A percentile compares a stretch with the other conserved stretches of the same genome.
Conservation (phyloP, 2,888 invertebrate species). For the Masnerella sp. region DNA sequence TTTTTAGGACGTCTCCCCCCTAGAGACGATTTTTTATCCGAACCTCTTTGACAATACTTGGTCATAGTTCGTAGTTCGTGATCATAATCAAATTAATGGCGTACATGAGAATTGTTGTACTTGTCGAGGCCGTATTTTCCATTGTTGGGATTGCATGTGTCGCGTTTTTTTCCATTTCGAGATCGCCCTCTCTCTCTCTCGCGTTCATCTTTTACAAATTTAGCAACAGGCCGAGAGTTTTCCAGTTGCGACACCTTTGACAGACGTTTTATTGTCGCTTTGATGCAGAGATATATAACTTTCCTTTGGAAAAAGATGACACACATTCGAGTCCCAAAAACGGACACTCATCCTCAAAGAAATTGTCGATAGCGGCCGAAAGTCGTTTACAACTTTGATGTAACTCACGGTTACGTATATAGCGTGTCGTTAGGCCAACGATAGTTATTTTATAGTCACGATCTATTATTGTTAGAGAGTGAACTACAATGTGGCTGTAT, state of each 20-base stretch:
- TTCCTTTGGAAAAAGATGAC: too few species aligned
- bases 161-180: conserved; percentile 37
- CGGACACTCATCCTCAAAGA: background rate
- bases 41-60: conserved; percentile 28
- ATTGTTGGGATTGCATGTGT: conserved; percentile 48
- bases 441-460: conserved; percentile 28
- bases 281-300: background rate
- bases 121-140: conserved; percentile 55
- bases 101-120: conserved; percentile 49
- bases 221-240: conserved; percentile 35
- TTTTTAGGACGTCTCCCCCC: too few species aligned
- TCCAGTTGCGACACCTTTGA: conserved; percentile 35
- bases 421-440: background rate
- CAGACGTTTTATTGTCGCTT: too few species aligned
- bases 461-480: conserved; percentile 27
- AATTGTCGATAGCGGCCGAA: too few species aligned
- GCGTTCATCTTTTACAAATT: conserved; percentile 44
- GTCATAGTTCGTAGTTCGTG: conserved; percentile 56
- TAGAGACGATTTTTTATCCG: too few species aligned
- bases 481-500: background rate
- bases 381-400: conserved; percentile 14
- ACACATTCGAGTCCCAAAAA: too few species aligned
- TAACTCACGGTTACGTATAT: conserved; percentile 19
- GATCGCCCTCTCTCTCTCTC: conserved; percentile 40
- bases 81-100: conserved; percentile 54